Evolutionary conservation across 2,888 invertebrate genomes (phyloP), one percentile per base, ranked within the genome.

Genomic region (Matsumyia berberina): DNA sequence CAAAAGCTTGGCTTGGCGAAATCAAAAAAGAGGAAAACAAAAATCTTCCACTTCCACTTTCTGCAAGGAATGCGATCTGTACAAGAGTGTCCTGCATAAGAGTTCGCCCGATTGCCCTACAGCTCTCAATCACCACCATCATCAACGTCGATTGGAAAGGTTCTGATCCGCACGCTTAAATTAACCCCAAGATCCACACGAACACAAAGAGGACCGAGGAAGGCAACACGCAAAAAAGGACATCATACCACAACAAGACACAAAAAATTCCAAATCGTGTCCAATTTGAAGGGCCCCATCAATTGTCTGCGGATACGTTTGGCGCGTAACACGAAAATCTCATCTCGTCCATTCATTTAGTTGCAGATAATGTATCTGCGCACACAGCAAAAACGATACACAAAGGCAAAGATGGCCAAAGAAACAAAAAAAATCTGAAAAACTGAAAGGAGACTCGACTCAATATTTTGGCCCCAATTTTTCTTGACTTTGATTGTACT

Each of bases 51-150:
- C 85, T 85, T 85, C 80, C 62, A 85, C 85, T 85, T 85, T 85
- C 74, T 42, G 74, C 39, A 42, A 80, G 46, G 85, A 85, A 85
- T 85, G 74, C 37, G 39, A 58, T 51, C 58, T 24, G 12, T 12
- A 31, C 24, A 82, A 67, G 73, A 67, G 78, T 74, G 80, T 74
- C 80, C 74, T 80, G 74, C 60, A 78, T 31, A 66, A 67, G 39
- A 70, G 64, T 39, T 70, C 82, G 77, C 58, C 85, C 85, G 85
- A 85, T 76, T 85, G 85, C 85, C 85, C 85, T 85, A 85, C 80
- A 85, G 85, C 85, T 80, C 85, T 85, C 80, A 85, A 85, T 85
- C 80, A 76, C 60, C 85, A 57, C 49, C 46, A 64, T 74, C 80
- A 74, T 69, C 62, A 49, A 35, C 62, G 64, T 67, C 72, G 78